A percentile compares a stretch with the other conserved stretches of the same genome.
phyloP scores from a whole-genome alignment of 1,140 invertebrate species.

The Cherax destructor region DNA sequence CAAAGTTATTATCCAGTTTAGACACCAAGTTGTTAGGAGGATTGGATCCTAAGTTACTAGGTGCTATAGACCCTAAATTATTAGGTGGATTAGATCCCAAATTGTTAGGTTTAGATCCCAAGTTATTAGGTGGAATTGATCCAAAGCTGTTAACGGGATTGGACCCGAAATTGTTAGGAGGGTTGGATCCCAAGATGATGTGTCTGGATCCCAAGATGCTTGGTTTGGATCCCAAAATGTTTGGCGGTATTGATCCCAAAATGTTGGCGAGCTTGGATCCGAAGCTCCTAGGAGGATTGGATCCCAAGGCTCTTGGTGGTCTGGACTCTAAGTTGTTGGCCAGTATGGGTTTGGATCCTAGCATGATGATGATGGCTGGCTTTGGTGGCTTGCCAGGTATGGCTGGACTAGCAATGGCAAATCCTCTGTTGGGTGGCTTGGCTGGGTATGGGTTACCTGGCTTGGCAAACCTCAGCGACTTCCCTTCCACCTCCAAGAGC shows the following conservation, averaged over 20 bases:
- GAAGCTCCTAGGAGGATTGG: conserved; percentile 47
- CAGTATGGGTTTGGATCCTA: conserved; percentile 69
- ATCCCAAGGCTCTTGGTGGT: conserved; percentile 61
- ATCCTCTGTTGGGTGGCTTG: conserved; percentile 69
- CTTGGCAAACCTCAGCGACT: conserved; percentile 25
- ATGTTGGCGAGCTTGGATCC: conserved; percentile 68
- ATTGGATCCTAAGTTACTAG: conserved; percentile 71
- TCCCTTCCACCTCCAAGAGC: conserved; percentile 62
- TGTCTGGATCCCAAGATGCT: conserved; percentile 71
- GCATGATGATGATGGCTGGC: conserved; percentile 72
- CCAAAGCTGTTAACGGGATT: conserved; percentile 68
- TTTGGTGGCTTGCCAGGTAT: conserved; percentile 71
- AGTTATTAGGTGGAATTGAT: conserved; percentile 68
- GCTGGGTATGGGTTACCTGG: conserved; percentile 67
- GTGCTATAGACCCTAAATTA: conserved; percentile 64
- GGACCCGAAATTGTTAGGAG: conserved; percentile 71
- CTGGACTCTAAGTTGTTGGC: conserved; percentile 72
- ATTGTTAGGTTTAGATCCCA: conserved; percentile 71
- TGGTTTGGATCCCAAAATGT: conserved; percentile 71
- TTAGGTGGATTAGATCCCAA: conserved; percentile 72
- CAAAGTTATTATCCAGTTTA: conserved; percentile 66
- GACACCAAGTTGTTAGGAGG: conserved; percentile 71
- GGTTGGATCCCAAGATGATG: conserved; percentile 67
- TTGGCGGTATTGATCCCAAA: conserved; percentile 56
- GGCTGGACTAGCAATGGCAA: conserved; percentile 65